Base-by-base conservation (phyloP, 1,140 invertebrate species). In the Sogatella furcifera region DNA sequence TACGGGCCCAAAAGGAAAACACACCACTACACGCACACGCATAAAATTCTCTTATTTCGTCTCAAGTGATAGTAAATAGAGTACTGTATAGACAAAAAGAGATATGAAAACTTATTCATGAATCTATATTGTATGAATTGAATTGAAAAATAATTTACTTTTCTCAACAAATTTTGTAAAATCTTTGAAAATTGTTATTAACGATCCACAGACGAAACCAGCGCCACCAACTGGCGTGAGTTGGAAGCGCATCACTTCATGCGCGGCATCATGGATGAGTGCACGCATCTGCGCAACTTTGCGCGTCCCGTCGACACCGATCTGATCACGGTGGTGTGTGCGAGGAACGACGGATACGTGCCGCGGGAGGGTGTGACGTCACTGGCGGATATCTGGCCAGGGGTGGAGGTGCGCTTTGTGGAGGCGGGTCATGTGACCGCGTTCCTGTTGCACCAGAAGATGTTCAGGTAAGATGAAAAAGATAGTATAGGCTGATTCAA, bases 181-280 rank as follows among this genome's bases (percentile, higher is more conserved):
- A n/a, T n/a, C n/a, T n/a, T n/a, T n/a, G n/a, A n/a, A n/a, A n/a
- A n/a, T 31, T 31, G 19, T 22, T 59, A 24, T 58, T 44, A 15
- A 28, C 41, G 58, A 41, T 28, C 1, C 52, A 38, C 41, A 52
- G 5, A 53, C 55, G 46, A 60, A n/a, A n/a, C n/a, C n/a, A n/a
- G 54, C 42, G 24, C 24, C 2, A 6, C 24, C 24, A 28, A 28
- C 24, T 60, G 59, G 59, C 49, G 52, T 2, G 59, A 55, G 22
- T 28, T 60, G 63, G 88, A 92, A 70, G 89, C 90, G 1, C 65
- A 94, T 10, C 86, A 92, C 73, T 98, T 98, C 71, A 98, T 99
- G 96, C 78, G 89, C 22, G 94, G 94, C 0, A 86, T 99, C 62
- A 98, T 98, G 96, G 95, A 99, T 70, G 93, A 98, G 74, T 98